Percentiles rank a stretch among this genome's conserved stretches.
phyloP scores from a whole-genome alignment of 2,888 invertebrate species.

The Parochlus steinenii region DNA sequence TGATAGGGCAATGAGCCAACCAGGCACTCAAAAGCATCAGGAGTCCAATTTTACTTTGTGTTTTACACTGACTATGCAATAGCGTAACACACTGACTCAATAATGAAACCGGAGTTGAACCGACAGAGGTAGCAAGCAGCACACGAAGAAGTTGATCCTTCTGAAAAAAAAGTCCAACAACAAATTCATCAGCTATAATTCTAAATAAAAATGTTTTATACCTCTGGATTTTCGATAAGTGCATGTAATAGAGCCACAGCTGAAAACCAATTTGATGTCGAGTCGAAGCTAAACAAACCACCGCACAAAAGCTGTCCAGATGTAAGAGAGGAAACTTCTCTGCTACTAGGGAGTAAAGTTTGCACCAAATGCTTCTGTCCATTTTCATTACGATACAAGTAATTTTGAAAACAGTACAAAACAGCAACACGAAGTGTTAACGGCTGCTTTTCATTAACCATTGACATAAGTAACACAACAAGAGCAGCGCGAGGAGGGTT shows the following conservation, averaged over 20 bases:
- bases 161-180: too few species aligned
- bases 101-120: slow-evolving; percentile 72
- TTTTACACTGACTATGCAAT: slow-evolving; percentile 44
- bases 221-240: slow-evolving; percentile 66
- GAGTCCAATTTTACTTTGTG: slow-evolving; percentile 73
- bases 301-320: slow-evolving; percentile 85
- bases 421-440: slow-evolving; percentile 81
- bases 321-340: slow-evolving; percentile 52
- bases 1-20: slow-evolving; percentile 67
- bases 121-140: slow-evolving; percentile 68
- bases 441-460: slow-evolving; percentile 97
- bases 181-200: too few species aligned
- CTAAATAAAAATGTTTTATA: too few species aligned
- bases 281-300: slow-evolving; percentile 76
- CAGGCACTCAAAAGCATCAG: slow-evolving; percentile 82
- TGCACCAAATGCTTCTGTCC: slow-evolving; percentile 80
- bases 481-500: slow-evolving; percentile 87
- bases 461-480: slow-evolving; percentile 89
- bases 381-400: slow-evolving; percentile 78
- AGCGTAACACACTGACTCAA: slow-evolving; percentile 76
- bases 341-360: slow-evolving; percentile 76
- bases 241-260: slow-evolving; percentile 82
- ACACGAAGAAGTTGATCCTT: slow-evolving; percentile 87
- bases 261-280: slow-evolving; percentile 90
- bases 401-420: slow-evolving; percentile 94